Conservation (phyloP, 2,797 vertebrate genomes). For the Thamnophis elegans region DNA sequence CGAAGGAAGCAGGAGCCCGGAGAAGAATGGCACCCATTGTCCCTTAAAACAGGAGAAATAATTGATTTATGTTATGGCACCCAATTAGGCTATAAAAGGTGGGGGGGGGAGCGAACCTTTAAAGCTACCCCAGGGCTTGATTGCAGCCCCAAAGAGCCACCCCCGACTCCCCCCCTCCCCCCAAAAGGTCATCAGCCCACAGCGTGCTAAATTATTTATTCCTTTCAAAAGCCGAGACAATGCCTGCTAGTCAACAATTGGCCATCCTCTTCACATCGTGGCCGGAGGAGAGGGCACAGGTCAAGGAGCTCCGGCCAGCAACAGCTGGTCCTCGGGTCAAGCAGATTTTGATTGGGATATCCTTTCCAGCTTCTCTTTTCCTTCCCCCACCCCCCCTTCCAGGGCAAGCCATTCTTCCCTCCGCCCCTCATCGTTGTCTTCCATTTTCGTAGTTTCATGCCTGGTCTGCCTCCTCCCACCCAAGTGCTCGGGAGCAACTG, state of each 20-base stretch:
- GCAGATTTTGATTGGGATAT: conserved; percentile 59
- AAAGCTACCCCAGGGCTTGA: conserved; percentile 71
- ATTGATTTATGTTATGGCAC: conserved; percentile 85
- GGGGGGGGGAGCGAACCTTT: conserved; percentile 59
- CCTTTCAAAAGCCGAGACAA: conserved; percentile 75
- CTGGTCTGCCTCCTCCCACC: not conserved
- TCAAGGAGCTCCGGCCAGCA: conserved; percentile 79
- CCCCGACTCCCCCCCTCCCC: not conserved
- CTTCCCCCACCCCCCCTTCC: not conserved
- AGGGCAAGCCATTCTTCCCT: not conserved
- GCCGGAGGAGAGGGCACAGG: conserved; percentile 81
- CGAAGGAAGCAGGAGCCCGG: conserved; percentile 73
- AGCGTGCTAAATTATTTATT: conserved; percentile 77
- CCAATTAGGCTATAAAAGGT: conserved; percentile 89
- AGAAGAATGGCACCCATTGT: conserved; percentile 85
- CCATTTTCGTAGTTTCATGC: not conserved
- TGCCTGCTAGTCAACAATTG: conserved; percentile 80
- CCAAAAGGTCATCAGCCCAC: conserved; percentile 72
- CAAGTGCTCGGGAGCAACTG: no score
- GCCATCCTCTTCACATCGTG: conserved; percentile 70
- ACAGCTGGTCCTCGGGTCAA: conserved; percentile 78
- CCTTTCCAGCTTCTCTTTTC: not conserved
- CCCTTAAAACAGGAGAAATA: conserved; percentile 79
- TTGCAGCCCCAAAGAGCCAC: conserved; percentile 67
- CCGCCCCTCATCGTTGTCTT: accelerated